Evolutionary conservation across 2,113 vertebrate species (phyloP).

Genomic region (Mesitornis unicolor): DNA sequence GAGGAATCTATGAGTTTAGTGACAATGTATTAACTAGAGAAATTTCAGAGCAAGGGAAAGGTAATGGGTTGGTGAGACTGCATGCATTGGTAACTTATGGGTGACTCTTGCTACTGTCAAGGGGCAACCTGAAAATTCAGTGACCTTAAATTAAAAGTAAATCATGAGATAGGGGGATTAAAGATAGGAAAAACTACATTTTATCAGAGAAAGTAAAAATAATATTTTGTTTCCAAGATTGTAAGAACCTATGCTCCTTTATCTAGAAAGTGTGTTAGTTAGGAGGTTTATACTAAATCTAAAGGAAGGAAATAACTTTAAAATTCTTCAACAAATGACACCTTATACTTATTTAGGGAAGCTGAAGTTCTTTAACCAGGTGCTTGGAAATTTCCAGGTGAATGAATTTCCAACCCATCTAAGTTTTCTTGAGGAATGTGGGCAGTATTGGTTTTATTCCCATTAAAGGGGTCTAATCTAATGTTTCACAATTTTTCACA

Average conservation of each 20-base stretch:
- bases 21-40: neutral
- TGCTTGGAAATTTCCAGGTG: neutral
- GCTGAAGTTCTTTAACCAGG: neutral
- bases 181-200: neutral
- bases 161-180: neutral
- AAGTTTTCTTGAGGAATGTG: neutral
- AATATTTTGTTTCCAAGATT: neutral
- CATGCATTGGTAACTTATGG: accelerated
- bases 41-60: neutral
- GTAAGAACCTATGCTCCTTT: neutral
- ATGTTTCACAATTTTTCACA: neutral
- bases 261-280: neutral
- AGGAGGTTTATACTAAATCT: neutral
- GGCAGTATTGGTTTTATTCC: neutral
- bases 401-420: neutral
- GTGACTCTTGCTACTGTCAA: neutral
- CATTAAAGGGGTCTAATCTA: neutral
- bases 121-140: neutral
- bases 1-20: neutral
- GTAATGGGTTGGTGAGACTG: neutral
- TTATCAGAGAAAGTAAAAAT: neutral
- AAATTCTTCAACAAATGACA: neutral
- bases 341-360: neutral
- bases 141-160: neutral
- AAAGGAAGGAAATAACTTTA: neutral